phyloP scores from a whole-genome alignment of 2,797 vertebrate species.

The Lagodon rhomboides region DNA sequence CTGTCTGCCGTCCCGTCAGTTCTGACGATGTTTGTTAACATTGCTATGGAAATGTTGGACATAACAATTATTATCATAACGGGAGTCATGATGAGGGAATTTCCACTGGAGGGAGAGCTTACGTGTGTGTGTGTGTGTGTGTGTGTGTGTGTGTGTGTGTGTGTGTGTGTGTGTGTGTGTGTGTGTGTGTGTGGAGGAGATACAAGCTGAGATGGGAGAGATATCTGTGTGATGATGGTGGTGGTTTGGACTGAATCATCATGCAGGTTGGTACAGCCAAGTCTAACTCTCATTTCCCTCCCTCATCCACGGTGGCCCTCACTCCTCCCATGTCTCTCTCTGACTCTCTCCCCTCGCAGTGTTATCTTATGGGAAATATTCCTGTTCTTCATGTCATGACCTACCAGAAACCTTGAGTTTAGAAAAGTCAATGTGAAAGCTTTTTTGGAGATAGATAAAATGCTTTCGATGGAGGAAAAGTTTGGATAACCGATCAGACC shows the following conservation, averaged over 20 bases:
- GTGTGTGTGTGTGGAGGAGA: constrained; percentile 24
- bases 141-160: neutral
- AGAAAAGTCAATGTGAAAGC: constrained; percentile 13
- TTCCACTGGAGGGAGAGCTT: constrained; percentile 59
- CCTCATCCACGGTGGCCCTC: constrained; percentile 12
- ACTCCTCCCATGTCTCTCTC: neutral
- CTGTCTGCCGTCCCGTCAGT: constrained; percentile 26
- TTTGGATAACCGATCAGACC: neutral
- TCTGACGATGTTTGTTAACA: constrained; percentile 64
- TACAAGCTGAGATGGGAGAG: constrained; percentile 47
- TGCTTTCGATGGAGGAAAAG: neutral
- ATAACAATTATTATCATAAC: constrained; percentile 71
- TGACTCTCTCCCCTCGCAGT: neutral
- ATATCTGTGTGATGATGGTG: constrained; percentile 58
- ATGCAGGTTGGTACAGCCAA: constrained; percentile 51
- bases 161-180: neutral
- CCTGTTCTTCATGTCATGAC: neutral
- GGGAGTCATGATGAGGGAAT: constrained; percentile 69
- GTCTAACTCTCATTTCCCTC: constrained; percentile 15
- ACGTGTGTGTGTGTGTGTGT: too few species aligned
- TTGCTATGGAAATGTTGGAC: constrained; percentile 73
- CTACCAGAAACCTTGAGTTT: constrained; percentile 1
- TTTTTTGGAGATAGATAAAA: constrained; percentile 18
- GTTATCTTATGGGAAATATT: constrained; percentile 34
- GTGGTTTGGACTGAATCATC: constrained; percentile 57